Evolutionary conservation across 2,797 vertebrate genomes (phyloP).

Genomic region (Ctenochaetus hawaiiensis): DNA sequence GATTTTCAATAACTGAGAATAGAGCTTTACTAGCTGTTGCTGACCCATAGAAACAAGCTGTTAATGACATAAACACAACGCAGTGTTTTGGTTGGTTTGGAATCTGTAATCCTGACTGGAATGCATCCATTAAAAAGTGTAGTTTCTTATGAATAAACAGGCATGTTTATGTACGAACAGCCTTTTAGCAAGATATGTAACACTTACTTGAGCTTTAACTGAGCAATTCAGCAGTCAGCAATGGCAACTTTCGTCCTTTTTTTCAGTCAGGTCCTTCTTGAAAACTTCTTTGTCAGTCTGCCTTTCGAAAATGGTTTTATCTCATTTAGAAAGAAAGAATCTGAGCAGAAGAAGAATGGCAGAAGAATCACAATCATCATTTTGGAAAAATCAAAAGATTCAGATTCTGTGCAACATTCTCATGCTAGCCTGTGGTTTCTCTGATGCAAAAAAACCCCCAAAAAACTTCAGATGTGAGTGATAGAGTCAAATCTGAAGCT

Average conservation of each 20-base stretch:
- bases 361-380: not conserved
- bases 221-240: not conserved
- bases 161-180: not conserved
- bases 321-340: not conserved
- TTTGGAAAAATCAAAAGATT: not conserved
- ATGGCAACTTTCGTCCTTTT: not conserved
- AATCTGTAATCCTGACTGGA: not conserved
- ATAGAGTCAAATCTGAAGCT: not conserved
- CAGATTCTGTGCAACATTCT: no score
- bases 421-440: no score
- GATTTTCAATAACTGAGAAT: not conserved
- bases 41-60: not conserved
- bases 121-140: not conserved
- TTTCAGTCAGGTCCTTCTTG: no score
- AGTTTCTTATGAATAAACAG: not conserved
- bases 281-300: not conserved
- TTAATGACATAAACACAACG: not conserved
- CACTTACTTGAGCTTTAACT: not conserved
- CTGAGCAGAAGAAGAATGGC: not conserved
- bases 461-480: no score
- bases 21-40: conserved; percentile 1
- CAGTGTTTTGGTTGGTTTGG: not conserved
- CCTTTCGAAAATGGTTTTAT: not conserved
- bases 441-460: no score
- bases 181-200: not conserved